phyloP scores from a whole-genome alignment of 2,113 vertebrate genomes.

The Desmodus rotundus region DNA sequence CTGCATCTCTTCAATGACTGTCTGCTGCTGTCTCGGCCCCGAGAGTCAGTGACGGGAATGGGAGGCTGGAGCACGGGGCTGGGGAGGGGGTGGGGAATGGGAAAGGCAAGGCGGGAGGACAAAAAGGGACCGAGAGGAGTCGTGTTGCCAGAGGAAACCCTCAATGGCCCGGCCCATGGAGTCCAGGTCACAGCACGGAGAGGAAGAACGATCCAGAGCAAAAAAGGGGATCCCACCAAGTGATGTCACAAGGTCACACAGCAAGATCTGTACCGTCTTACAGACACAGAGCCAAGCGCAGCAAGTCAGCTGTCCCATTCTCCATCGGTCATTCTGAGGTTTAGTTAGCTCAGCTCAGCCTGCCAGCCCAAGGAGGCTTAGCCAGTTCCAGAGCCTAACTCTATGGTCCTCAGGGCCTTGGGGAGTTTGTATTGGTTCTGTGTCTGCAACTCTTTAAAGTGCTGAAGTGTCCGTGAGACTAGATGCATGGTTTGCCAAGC shows the following conservation, averaged over 20 bases:
- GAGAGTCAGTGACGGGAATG: slow-evolving; percentile 85
- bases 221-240: neutral
- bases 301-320: neutral
- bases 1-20: slow-evolving; percentile 97
- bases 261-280: neutral
- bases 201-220: neutral
- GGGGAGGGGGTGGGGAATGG: neutral
- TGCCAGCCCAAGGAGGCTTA: neutral
- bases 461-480: neutral
- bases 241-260: neutral
- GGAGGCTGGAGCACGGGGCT: neutral
- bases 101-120: neutral
- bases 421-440: neutral
- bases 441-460: neutral
- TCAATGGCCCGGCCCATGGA: neutral
- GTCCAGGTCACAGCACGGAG: neutral
- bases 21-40: slow-evolving; percentile 90
- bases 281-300: neutral
- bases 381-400: neutral
- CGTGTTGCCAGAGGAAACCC: neutral
- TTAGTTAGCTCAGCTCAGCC: neutral
- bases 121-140: neutral
- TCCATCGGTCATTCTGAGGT: neutral
- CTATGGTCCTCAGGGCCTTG: neutral
- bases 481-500: neutral